Percentiles rank a stretch among this genome's conserved stretches.
Conservation (phyloP, 92 coral and sea anemone genomes). For the Heteractis magnifica region DNA sequence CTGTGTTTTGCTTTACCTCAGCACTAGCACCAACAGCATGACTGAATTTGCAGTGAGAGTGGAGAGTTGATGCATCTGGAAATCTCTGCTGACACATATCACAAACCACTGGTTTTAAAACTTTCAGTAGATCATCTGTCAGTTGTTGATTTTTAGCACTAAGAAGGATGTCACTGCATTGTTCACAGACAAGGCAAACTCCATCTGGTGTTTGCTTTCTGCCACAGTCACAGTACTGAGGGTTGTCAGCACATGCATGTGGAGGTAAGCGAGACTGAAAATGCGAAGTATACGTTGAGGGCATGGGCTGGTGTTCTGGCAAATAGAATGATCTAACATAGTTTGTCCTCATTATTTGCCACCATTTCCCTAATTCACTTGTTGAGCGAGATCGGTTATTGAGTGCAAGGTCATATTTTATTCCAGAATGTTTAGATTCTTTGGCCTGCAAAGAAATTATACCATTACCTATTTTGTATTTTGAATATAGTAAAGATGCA, state of each 20-base stretch:
- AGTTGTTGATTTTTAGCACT: constrained; percentile 37
- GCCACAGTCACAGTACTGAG: constrained; percentile 51
- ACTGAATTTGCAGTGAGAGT: constrained; percentile 13
- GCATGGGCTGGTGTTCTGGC: constrained; percentile 58
- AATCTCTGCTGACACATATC: constrained; percentile 35
- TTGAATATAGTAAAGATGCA: constrained; percentile 38
- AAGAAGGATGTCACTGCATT: constrained; percentile 26
- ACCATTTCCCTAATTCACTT: constrained; percentile 45
- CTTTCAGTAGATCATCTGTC: constrained; percentile 1
- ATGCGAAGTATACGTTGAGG: constrained; percentile 43
- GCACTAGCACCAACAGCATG: constrained; percentile 9
- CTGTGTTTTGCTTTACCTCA: not conserved
- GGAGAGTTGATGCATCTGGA: constrained; percentile 29
- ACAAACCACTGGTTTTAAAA: constrained; percentile 42
- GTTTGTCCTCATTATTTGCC: constrained; percentile 59
- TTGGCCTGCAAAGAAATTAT: constrained; percentile 40
- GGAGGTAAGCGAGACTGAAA: constrained; percentile 45
- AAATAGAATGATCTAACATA: constrained; percentile 61
- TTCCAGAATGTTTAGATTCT: constrained; percentile 59
- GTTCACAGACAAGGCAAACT: constrained; percentile 44
- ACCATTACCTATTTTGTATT: constrained; percentile 55
- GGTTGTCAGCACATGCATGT: constrained; percentile 6
- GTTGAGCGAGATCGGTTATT: constrained; percentile 48
- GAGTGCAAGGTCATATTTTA: constrained; percentile 41
- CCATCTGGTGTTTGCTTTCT: constrained; percentile 27